Conservation (phyloP, 1,140 invertebrate genomes). For the Portunus trituberculatus region DNA sequence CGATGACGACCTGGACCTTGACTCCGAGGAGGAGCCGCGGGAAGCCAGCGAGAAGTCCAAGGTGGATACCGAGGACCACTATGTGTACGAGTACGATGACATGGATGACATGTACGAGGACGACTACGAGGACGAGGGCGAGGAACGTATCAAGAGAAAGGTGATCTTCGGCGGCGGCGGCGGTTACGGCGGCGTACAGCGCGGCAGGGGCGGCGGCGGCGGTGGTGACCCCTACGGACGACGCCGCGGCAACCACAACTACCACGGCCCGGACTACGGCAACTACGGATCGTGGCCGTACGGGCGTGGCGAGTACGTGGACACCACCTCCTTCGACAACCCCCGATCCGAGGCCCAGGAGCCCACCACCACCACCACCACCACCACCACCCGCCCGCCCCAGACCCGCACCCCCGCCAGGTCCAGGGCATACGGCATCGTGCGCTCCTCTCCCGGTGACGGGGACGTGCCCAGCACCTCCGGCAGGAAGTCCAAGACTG, state of each 20-base stretch:
- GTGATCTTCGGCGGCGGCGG: slow-evolving; percentile 57
- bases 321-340: background rate
- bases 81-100: background rate
- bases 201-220: slow-evolving; percentile 31
- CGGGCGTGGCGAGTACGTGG: background rate
- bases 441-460: background rate
- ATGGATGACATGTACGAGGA: background rate
- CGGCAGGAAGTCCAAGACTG: slow-evolving; percentile 50
- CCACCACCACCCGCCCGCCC: background rate
- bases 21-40: slow-evolving; percentile 28
- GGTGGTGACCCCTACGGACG: slow-evolving; percentile 43
- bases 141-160: slow-evolving; percentile 49
- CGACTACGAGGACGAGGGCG: slow-evolving; percentile 17
- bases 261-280: slow-evolving; percentile 33
- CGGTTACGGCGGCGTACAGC: slow-evolving; percentile 39
- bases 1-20: background rate
- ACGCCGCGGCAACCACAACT: background rate
- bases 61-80: background rate
- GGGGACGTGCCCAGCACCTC: slow-evolving; percentile 15
- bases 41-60: background rate
- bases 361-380: background rate
- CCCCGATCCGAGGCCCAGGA: background rate
- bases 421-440: slow-evolving; percentile 10
- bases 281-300: background rate
- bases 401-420: background rate